Conservation (phyloP, 37 sponge, comb jelly and placozoan genomes). For the Mnemiopsis leidyi region DNA sequence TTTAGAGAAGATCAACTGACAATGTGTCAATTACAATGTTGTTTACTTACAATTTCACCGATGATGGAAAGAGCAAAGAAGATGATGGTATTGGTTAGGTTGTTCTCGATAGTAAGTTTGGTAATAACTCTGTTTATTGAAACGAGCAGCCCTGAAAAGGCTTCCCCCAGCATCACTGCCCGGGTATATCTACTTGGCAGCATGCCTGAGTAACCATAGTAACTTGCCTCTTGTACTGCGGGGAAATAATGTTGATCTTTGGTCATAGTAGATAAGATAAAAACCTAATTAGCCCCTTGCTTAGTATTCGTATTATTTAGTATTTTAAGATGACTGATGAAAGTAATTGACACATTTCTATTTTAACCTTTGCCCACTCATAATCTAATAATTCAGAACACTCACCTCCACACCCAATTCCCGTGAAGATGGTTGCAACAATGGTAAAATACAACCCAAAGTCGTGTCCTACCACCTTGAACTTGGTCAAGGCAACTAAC, state of each 20-base stretch:
- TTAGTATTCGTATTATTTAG: too few relatives aligned
- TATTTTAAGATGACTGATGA: too few relatives aligned
- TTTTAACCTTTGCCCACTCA: too few relatives aligned
- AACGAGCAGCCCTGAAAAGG: constrained; percentile 72
- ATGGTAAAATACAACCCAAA: background rate
- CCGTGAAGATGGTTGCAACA: background rate
- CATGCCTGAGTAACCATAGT: constrained; percentile 83
- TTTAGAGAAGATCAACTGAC: too few relatives aligned
- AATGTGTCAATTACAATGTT: too few relatives aligned
- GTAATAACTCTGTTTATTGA: constrained; percentile 75
- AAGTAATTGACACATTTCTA: too few relatives aligned
- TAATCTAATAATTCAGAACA: too few relatives aligned
- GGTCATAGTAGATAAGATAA: too few relatives aligned
- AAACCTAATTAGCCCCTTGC: too few relatives aligned
- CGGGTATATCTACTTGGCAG: constrained; percentile 75
- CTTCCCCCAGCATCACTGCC: constrained; percentile 80
- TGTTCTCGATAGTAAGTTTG: constrained; percentile 66
- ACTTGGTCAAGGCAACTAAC: background rate
- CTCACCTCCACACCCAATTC: constrained; percentile 61
- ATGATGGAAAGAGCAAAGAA: constrained; percentile 80
- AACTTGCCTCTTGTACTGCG: constrained; percentile 83
- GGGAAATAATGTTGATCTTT: too few relatives aligned
- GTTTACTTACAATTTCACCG: constrained; percentile 67
- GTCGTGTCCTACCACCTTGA: background rate
- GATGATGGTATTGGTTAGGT: constrained; percentile 68